These are phyloP conservation scores for Thereva nobilitata DNA, from an alignment of 2,888 invertebrate genomes.

Conservation along the genomic window DNA sequence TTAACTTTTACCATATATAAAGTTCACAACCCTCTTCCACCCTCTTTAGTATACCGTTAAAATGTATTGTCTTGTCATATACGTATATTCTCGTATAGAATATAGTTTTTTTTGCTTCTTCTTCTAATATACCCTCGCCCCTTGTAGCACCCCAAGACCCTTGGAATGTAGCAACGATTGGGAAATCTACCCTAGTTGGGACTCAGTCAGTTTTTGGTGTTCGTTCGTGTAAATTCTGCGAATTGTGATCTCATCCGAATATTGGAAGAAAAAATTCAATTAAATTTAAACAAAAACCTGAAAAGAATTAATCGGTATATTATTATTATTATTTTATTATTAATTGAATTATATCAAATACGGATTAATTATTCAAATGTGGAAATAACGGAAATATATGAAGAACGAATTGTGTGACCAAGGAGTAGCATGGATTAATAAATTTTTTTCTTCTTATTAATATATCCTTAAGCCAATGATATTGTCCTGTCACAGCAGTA, in stretches of 20 bases:
- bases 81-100: constrained; percentile 18
- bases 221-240: constrained; percentile 52
- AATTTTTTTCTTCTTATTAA: too few relatives aligned
- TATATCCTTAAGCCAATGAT: constrained; percentile 66
- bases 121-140: constrained; percentile 35
- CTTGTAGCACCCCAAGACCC: constrained; percentile 49
- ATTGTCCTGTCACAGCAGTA: constrained; percentile 99
- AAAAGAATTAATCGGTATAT: too few relatives aligned
- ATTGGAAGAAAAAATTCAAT: constrained; percentile 2
- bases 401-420: too few relatives aligned
- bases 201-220: constrained; percentile 58
- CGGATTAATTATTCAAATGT: too few relatives aligned
- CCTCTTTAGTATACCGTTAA: constrained; percentile 11
- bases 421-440: too few relatives aligned
- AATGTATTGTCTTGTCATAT: constrained; percentile 29
- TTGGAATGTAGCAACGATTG: constrained; percentile 23
- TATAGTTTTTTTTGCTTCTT: constrained; percentile 1
- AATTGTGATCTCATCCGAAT: constrained; percentile 19
- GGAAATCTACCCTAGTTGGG: constrained; percentile 48
- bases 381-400: too few relatives aligned
- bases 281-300: too few relatives aligned
- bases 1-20: too few relatives aligned
- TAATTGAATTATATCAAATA: too few relatives aligned
- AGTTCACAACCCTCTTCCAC: constrained; percentile 19
- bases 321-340: too few relatives aligned